Evolutionary conservation across 2,888 invertebrate species (phyloP), one percentile per base, ranked within the genome.

Genomic region (Deilephila porcellus): DNA sequence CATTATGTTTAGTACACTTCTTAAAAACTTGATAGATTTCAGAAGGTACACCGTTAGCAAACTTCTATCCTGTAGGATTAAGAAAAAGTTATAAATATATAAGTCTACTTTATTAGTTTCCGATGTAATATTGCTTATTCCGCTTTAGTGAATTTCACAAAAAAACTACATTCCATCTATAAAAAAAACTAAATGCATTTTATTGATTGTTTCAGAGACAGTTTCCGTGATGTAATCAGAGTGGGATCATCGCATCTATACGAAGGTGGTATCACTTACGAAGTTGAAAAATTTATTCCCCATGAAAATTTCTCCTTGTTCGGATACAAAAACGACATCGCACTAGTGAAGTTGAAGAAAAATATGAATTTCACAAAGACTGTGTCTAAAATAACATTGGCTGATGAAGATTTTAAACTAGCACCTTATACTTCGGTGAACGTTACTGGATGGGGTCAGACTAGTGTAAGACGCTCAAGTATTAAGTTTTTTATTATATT

Each of bases 361-460:
- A 5, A 20, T 53, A n/a, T 70, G 25, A 29, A 53, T 19, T 70
- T 70, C 29, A 45, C 29, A 25, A 29, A 29, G 17, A 70, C 7
- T 2, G 5, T 70, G 29, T 20, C 19, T 52, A 70, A 70, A 53
- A 29, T 70, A 45, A 3, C 20, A 29, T 53, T 70, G 29, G 70
- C 70, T 53, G 70, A 70, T 29, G 29, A 70, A 29, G 25, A n/a
- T 19, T 45, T 53, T 29, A 0, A 17, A 6, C 19, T 70, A 17
- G 29, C 25, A 52, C 53, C 70, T 20, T 14, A 19, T 14, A 70
- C 70, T 20, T 17, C 4, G 19, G 53, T 70, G 29, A 70, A 70
- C 29, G 29, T 70, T 17, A 70, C 70, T 45, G 70, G 70, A 53
- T 70, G 70, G 70, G 70, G 70, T 6, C 52, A 17, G 29, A 70